A percentile compares a stretch with the other conserved stretches of the same genome.
phyloP scores from a whole-genome alignment of 2,888 invertebrate species.

The Mesoligia furuncula region DNA sequence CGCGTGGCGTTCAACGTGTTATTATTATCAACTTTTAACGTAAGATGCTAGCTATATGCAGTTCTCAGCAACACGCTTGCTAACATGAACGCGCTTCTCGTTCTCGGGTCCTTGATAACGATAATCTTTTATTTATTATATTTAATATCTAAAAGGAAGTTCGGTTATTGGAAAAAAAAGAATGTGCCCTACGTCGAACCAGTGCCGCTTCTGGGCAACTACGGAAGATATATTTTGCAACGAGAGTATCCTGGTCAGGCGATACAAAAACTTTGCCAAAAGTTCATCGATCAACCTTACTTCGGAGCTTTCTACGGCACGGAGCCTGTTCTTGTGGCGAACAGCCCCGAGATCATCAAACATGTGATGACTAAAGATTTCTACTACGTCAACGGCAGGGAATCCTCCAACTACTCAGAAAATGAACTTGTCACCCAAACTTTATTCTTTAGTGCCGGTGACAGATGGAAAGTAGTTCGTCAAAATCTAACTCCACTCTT shows the following conservation, averaged over 20 bases:
- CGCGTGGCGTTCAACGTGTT: too few relatives aligned
- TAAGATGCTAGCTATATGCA: not conserved
- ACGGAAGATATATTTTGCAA: slow-evolving; percentile 69
- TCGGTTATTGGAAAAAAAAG: slow-evolving; percentile 73
- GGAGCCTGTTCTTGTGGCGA: slow-evolving; percentile 75
- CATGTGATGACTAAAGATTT: slow-evolving; percentile 75
- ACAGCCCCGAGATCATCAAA: slow-evolving; percentile 76
- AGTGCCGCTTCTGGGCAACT: slow-evolving; percentile 74
- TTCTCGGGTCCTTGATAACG: slow-evolving; percentile 34
- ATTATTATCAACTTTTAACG: not conserved
- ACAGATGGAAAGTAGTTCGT: slow-evolving; percentile 77
- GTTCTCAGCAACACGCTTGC: slow-evolving; percentile 3
- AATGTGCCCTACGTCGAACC: slow-evolving; percentile 73
- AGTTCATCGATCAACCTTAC: slow-evolving; percentile 72
- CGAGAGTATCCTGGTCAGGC: slow-evolving; percentile 64
- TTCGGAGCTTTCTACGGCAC: slow-evolving; percentile 79
- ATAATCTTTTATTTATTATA: slow-evolving; percentile 47
- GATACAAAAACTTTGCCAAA: slow-evolving; percentile 69
- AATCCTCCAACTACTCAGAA: slow-evolving; percentile 68
- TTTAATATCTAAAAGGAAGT: slow-evolving; percentile 54
- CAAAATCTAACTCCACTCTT: slow-evolving; percentile 79
- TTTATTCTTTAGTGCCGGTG: slow-evolving; percentile 75
- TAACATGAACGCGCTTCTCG: slow-evolving; percentile 48
- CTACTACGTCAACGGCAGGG: slow-evolving; percentile 76
- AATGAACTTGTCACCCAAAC: slow-evolving; percentile 71